Conservation (phyloP, 2,797 vertebrate species). For the Scomberomorus guttatus region DNA sequence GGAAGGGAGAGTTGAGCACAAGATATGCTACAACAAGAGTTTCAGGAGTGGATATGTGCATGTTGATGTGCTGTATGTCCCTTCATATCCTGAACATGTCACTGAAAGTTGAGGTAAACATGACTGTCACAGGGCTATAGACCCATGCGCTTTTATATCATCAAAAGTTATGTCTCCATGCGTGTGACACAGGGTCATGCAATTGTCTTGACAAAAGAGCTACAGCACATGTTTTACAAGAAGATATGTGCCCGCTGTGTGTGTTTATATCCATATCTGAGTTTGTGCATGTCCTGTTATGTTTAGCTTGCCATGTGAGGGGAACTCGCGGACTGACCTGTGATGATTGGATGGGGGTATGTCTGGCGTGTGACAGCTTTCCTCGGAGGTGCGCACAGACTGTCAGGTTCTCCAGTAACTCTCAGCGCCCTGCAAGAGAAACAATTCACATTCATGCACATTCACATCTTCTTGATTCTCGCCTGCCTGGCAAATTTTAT, state of each 20-base stretch:
- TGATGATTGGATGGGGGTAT: conserved; percentile 84
- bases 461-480: conserved; percentile 14
- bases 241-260: conserved; percentile 1
- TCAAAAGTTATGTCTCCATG: neutral
- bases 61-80: neutral
- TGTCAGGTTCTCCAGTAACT: conserved; percentile 48
- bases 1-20: conserved; percentile 17
- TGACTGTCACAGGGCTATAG: neutral
- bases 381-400: conserved; percentile 58
- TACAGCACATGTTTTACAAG: conserved; percentile 3
- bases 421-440: conserved; percentile 64
- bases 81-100: conserved; percentile 40
- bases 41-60: conserved; percentile 11
- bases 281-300: conserved; percentile 1
- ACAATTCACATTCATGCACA: conserved; percentile 31
- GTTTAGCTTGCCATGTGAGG: conserved; percentile 17
- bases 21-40: conserved; percentile 4
- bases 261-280: neutral
- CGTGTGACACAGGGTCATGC: conserved; percentile 12
- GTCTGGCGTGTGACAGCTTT: conserved; percentile 58
- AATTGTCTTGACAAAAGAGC: conserved; percentile 37
- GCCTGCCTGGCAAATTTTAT: conserved; percentile 11
- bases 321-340: conserved; percentile 83
- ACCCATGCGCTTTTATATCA: neutral
- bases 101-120: neutral